Evolutionary conservation across 2,113 vertebrate genomes (phyloP), one percentile per base, ranked within the genome.

Genomic region (Euleptes europaea): DNA sequence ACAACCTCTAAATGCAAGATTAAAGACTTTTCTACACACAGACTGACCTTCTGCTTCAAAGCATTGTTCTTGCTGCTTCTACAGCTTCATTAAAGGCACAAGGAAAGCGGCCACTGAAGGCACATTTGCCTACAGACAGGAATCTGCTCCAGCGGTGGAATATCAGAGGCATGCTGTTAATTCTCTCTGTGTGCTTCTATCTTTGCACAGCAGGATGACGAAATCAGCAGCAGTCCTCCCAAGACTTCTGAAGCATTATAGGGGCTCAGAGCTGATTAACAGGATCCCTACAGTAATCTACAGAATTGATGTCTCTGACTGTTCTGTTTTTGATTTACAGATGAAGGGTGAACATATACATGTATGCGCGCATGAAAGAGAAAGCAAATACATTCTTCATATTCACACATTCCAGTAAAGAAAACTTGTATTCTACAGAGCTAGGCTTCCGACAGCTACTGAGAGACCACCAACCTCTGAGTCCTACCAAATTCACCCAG

Each of bases 241-340:
- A 76, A 78, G 83, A 77, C 80, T 84, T 81, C 87, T 80, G 80
- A 88, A 86, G 93, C 92, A 93, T 94, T 94, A 95, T 86, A 83
- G 87, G 88, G 88, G 91, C 93, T 94, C 91, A 94, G 91, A 92
- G 90, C 84, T 93, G 93, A 93, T 93, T 94, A 94, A 89, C 89
- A 89, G 67, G 91, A 95, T 93, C 87, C 90, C 80, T 67, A 33
- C 33, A 89, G 89, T 94, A 92, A 96, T 94, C 95, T 93, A 90
- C 69, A 88, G 93, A 95, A 94, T 93, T 91, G 44, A 93, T 66
- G 87, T 90, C 93, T 90, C 92, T 86, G 86, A 92, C 84, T 84
- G 89, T 72, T 89, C 86, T 2, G 0, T 38, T 21, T 2, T 91
- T 86, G 84, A 89, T 88, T 88, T 86, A 88, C 83, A 87, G 69